These are phyloP conservation scores for Zaprionus tsacasi DNA, from an alignment of 1,140 invertebrate species.

Conservation along the genomic window DNA sequence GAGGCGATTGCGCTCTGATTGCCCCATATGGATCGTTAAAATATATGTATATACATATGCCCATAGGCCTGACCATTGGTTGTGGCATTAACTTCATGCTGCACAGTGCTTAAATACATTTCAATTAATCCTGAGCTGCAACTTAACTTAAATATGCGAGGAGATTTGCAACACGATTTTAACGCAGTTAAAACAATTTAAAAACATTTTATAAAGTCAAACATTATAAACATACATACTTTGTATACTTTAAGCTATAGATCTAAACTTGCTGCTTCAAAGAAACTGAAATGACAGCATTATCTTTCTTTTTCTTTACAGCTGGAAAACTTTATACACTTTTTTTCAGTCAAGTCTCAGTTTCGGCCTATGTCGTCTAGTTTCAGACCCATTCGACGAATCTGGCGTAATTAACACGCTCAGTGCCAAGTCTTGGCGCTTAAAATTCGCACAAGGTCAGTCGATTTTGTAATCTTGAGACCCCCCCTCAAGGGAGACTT, in stretches of 20 bases:
- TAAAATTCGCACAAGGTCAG: slow-evolving; percentile 64
- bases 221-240: background rate
- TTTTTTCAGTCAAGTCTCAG: slow-evolving; percentile 17
- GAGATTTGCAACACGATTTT: background rate
- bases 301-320: background rate
- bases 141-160: background rate
- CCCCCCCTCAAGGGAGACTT: slow-evolving; percentile 9
- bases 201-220: background rate
- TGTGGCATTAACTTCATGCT: background rate
- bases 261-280: background rate
- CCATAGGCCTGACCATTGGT: background rate
- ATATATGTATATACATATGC: background rate
- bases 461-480: slow-evolving; percentile 51
- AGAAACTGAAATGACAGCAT: background rate
- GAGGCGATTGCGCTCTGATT: slow-evolving; percentile 1
- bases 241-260: background rate
- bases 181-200: background rate
- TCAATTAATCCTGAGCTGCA: background rate
- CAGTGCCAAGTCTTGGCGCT: slow-evolving; percentile 56
- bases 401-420: slow-evolving; percentile 59
- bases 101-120: background rate
- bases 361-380: slow-evolving; percentile 31
- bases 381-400: slow-evolving; percentile 41
- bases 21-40: slow-evolving; percentile 6
- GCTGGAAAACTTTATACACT: slow-evolving; percentile 18